A percentile compares a stretch with the other conserved stretches of the same genome.
Evolutionary conservation across 2,888 invertebrate genomes (phyloP).

Genomic region (Ceratothoa steindachneri): DNA sequence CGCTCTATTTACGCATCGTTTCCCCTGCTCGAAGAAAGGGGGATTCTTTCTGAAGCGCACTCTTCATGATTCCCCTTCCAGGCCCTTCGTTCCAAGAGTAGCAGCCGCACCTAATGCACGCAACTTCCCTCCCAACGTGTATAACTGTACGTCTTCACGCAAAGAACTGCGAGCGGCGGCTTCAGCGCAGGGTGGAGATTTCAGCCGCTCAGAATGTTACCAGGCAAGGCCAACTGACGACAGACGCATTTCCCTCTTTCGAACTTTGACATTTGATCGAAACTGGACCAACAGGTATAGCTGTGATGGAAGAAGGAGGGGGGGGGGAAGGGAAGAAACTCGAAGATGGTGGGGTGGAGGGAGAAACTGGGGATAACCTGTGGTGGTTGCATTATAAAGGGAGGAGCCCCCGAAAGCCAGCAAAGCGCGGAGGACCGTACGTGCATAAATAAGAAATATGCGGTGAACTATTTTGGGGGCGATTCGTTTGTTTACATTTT

Average conservation of each 20-base stretch:
- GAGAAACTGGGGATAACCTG: background rate
- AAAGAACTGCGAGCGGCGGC: too few species aligned
- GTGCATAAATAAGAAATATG: background rate
- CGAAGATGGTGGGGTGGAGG: background rate
- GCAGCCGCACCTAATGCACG: too few species aligned
- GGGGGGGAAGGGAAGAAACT: constrained; percentile 1
- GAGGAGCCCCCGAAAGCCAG: background rate
- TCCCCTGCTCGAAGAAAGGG: too few species aligned
- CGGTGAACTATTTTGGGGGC: background rate
- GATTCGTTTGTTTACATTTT: background rate
- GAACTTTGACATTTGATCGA: constrained; percentile 10
- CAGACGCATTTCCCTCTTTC: background rate
- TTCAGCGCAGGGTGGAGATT: too few species aligned
- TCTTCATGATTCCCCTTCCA: too few species aligned
- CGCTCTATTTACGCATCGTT: too few species aligned
- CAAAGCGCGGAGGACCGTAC: background rate
- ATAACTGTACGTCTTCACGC: too few species aligned
- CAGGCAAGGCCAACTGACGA: background rate
- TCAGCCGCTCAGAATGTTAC: background rate
- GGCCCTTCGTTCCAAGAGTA: too few species aligned
- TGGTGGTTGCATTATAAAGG: background rate
- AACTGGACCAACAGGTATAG: constrained; percentile 8
- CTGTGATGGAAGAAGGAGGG: background rate
- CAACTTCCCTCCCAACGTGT: too few species aligned
- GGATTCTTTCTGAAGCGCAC: too few species aligned